phyloP scores from a whole-genome alignment of 2,797 vertebrate genomes.

The Oceanodroma leucorhoa region DNA sequence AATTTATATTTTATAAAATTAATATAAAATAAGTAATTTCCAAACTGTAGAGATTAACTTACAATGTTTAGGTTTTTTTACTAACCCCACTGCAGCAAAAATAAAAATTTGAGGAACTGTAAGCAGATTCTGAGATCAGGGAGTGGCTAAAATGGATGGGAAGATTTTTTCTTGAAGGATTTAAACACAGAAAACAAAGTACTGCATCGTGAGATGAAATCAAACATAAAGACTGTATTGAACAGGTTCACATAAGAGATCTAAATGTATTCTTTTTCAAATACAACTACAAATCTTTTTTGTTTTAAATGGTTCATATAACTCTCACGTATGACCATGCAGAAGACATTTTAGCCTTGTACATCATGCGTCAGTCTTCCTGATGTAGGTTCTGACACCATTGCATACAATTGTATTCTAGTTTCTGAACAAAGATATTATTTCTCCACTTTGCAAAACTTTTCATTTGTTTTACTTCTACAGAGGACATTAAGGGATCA shows the following conservation, averaged over 20 bases:
- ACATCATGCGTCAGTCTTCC: not conserved
- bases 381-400: not conserved
- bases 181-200: not conserved
- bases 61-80: not conserved
- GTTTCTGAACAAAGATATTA: not conserved
- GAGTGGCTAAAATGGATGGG: not conserved
- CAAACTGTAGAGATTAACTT: not conserved
- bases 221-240: not conserved
- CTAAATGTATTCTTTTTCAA: not conserved
- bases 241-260: not conserved
- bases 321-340: rapidly evolving
- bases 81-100: not conserved
- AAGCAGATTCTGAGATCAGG: not conserved
- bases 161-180: not conserved
- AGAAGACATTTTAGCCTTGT: slow-evolving; percentile 24
- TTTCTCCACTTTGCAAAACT: not conserved
- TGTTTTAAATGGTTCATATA: rapidly evolving
- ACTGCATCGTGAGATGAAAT: not conserved
- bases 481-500: not conserved
- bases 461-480: not conserved
- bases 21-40: not conserved
- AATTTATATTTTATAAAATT: not conserved
- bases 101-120: slow-evolving; percentile 50
- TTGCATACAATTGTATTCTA: not conserved
- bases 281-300: not conserved